These are phyloP conservation scores for Yponomeuta sedellus DNA, from an alignment of 2,888 invertebrate species.

Conservation along the genomic window DNA sequence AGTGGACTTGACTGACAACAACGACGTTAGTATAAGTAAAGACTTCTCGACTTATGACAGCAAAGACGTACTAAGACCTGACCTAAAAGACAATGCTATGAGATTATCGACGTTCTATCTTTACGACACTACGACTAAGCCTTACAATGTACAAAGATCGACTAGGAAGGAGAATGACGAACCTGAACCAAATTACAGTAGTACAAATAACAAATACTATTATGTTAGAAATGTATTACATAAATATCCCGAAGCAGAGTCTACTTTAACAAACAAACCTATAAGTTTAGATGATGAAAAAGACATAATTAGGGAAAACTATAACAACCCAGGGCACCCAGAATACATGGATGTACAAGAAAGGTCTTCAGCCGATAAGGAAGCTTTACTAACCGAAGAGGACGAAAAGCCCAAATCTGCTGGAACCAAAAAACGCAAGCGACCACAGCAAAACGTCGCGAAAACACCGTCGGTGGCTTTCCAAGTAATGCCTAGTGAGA, in stretches of 20 bases:
- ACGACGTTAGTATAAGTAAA: slow-evolving; percentile 41
- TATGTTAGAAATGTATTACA: slow-evolving; percentile 63
- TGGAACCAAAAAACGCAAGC: slow-evolving; percentile 38
- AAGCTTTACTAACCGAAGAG: slow-evolving; percentile 40
- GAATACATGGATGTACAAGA: slow-evolving; percentile 43
- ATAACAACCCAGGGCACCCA: slow-evolving; percentile 36
- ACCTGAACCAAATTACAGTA: slow-evolving; percentile 29
- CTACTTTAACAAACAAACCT: slow-evolving; percentile 26
- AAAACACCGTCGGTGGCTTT: slow-evolving; percentile 66
- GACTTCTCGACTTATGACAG: slow-evolving; percentile 51
- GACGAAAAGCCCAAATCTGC: slow-evolving; percentile 32
- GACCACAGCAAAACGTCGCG: slow-evolving; percentile 36
- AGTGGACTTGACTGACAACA: slow-evolving; percentile 15
- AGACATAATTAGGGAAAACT: slow-evolving; percentile 35
- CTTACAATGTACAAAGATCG: slow-evolving; percentile 54
- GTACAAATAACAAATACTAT: slow-evolving; percentile 53
- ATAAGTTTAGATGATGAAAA: slow-evolving; percentile 26
- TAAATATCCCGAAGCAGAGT: slow-evolving; percentile 45
- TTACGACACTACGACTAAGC: slow-evolving; percentile 61
- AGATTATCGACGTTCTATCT: slow-evolving; percentile 63
- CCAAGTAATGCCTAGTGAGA: slow-evolving; percentile 70
- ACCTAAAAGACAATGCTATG: slow-evolving; percentile 28
- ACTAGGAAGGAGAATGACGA: slow-evolving; percentile 59
- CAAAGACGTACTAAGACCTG: slow-evolving; percentile 27
- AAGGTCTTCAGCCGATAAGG: slow-evolving; percentile 47